Percentiles rank a stretch among this genome's conserved stretches.
These are phyloP conservation scores for Himalopsyche kuldschensis DNA, from an alignment of 2,888 invertebrate species.

Conservation along the genomic window DNA sequence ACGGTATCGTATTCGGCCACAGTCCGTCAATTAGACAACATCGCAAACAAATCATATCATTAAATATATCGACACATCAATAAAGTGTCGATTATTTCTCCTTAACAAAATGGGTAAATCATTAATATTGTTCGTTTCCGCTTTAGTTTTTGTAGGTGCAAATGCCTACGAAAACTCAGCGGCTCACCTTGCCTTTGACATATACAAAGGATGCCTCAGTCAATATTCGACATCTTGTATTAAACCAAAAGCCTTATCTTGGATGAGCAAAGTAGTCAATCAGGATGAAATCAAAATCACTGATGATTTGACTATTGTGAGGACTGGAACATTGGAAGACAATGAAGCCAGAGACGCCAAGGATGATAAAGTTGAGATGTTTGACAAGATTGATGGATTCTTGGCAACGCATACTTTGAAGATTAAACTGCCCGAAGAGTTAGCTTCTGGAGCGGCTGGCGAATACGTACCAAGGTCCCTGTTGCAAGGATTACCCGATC, in stretches of 20 bases:
- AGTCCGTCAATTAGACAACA: conserved; percentile 27
- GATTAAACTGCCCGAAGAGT: conserved; percentile 72
- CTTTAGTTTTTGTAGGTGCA: conserved; percentile 11
- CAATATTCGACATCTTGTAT: conserved; percentile 73
- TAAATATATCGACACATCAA: not conserved
- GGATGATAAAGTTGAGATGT: conserved; percentile 62
- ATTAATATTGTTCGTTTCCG: not conserved
- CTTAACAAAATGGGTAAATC: conserved; percentile 18
- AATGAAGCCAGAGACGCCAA: conserved; percentile 57
- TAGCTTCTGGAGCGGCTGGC: conserved; percentile 59
- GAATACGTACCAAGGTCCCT: conserved; percentile 67
- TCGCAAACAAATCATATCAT: conserved; percentile 5
- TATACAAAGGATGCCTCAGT: conserved; percentile 69
- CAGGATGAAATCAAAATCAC: conserved; percentile 74
- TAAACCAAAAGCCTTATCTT: conserved; percentile 75
- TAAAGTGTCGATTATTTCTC: not conserved
- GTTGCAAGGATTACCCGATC: conserved; percentile 65
- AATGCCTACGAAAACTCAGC: conserved; percentile 53
- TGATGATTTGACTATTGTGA: conserved; percentile 73
- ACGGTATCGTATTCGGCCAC: conserved; percentile 55
- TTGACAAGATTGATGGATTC: conserved; percentile 75
- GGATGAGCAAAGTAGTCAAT: conserved; percentile 68
- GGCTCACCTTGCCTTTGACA: conserved; percentile 64
- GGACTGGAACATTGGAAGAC: conserved; percentile 56
- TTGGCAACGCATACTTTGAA: conserved; percentile 74